phyloP scores from a whole-genome alignment of 2,797 vertebrate genomes.

The Enteromius treurensis region DNA sequence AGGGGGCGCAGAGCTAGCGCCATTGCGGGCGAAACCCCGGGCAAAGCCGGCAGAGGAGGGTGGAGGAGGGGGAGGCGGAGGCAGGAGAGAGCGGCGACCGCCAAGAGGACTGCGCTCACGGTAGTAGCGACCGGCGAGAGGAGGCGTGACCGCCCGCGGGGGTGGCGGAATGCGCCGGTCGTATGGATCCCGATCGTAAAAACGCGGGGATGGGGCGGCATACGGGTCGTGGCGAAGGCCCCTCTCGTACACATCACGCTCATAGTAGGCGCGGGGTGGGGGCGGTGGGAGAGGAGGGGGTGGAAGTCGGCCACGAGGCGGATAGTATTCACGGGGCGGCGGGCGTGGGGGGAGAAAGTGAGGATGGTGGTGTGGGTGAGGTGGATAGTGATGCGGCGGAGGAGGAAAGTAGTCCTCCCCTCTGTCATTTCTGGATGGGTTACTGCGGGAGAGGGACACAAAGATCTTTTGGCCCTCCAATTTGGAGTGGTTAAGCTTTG shows the following conservation, averaged over 20 bases:
- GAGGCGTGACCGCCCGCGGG: conserved; percentile 58
- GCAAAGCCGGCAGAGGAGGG: conserved; percentile 68
- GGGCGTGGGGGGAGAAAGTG: conserved; percentile 62
- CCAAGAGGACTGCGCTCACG: conserved; percentile 64
- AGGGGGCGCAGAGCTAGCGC: conserved; percentile 53
- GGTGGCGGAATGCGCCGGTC: conserved; percentile 67
- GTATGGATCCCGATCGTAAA: conserved; percentile 68
- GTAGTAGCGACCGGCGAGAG: conserved; percentile 59
- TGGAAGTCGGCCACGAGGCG: conserved; percentile 62
- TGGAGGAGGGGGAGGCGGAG: conserved; percentile 68
- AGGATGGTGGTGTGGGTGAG: conserved; percentile 60
- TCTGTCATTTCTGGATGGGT: conserved; percentile 66
- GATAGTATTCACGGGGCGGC: conserved; percentile 58
- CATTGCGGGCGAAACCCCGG: conserved; percentile 64
- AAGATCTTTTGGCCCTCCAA: conserved; percentile 75
- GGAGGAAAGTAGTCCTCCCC: conserved; percentile 61
- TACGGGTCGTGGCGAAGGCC: conserved; percentile 68
- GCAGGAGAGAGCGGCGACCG: conserved; percentile 60
- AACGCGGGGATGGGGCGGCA: conserved; percentile 59
- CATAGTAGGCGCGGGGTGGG: conserved; percentile 69
- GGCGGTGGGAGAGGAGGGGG: conserved; percentile 66
- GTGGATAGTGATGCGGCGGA: conserved; percentile 58
- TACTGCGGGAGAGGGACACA: conserved; percentile 74
- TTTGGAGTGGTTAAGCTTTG: conserved; percentile 71
- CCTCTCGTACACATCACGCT: conserved; percentile 61